Base-by-base conservation (phyloP, 1,140 invertebrate genomes). In the Drosophila biarmipes region DNA sequence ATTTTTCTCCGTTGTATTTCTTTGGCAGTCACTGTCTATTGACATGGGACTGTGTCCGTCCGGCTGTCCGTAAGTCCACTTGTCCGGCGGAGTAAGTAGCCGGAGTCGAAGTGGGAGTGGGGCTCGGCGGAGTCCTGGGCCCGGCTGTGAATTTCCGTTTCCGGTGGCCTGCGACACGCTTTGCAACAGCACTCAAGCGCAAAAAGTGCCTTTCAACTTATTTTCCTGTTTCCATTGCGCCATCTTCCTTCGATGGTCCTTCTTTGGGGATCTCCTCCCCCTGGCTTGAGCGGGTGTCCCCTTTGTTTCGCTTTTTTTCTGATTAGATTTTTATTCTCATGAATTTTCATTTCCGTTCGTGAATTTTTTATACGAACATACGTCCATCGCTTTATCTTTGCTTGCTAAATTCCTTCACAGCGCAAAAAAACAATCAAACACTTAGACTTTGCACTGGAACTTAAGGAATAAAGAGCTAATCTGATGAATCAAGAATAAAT, bases 151-250 rank as follows among this genome's bases (percentile, higher is more conserved):
- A 82, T 82, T 82, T 82, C 80, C 79, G 80, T 68, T 82, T 82
- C 80, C 80, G 80, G 79, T 67, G 53, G 69, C 79, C 63, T 64
- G 69, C 69, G 71, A 82, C 73, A 78, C 64, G 69, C 74, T 78
- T 82, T 82, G 74, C 66, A 61, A 67, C 71, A 57, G 74, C 79
- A 82, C 80, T 82, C 80, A 82, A 82, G 80, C 66, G 69, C 66
- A 82, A 82, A 82, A 82, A 82, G 80, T 82, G 80, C 79, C 78
- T 82, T 82, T 82, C 80, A 82, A 82, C 69, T 82, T 82, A 78
- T 82, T 82, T 82, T 82, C 74, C 80, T 78, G 59, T 73, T 82
- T 82, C 74, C 73, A 64, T 56, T 53, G 61, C 57, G 53, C 72
- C 78, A 81, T 81, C 61, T 72, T 81, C 35, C 24, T 42, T 66